Conservation (phyloP, 2,797 vertebrate genomes). For the Hippopotamyrus pictus region DNA sequence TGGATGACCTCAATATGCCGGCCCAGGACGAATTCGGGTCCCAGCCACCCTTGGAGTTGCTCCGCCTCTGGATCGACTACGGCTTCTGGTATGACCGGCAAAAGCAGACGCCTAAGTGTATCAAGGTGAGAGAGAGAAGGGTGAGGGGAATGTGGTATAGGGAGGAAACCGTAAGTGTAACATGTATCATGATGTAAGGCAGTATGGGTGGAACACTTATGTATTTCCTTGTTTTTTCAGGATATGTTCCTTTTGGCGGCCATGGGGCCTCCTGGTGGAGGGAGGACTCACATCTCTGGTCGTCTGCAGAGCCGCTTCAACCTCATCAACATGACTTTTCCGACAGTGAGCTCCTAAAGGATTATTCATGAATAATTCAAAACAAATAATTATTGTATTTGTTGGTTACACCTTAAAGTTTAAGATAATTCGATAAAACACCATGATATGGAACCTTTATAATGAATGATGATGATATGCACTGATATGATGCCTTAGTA, state of each 20-base stretch:
- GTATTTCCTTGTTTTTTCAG: conserved; percentile 42
- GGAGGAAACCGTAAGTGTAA: background rate
- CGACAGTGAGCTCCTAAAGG: conserved; percentile 58
- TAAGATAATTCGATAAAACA: background rate
- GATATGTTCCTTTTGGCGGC: conserved; percentile 79
- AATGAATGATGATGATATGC: background rate
- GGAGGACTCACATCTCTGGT: conserved; percentile 70
- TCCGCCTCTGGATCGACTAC: conserved; percentile 81
- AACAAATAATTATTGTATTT: background rate
- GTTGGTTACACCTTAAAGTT: background rate
- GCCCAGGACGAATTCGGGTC: conserved; percentile 75
- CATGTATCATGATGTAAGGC: conserved; percentile 7
- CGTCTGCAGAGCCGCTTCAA: conserved; percentile 80
- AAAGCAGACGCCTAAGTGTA: conserved; percentile 69
- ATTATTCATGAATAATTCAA: background rate
- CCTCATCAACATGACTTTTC: conserved; percentile 85
- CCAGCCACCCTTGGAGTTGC: conserved; percentile 80
- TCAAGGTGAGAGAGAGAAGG: conserved; percentile 65
- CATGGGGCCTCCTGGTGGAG: conserved; percentile 84
- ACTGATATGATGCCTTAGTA: background rate
- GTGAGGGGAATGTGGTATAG: background rate
- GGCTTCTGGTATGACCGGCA: conserved; percentile 82
- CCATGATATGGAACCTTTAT: background rate
- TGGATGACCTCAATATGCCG: conserved; percentile 87
- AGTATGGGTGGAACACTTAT: background rate